Conservation (phyloP, 2,797 vertebrate genomes). For the Erethizon dorsatum region DNA sequence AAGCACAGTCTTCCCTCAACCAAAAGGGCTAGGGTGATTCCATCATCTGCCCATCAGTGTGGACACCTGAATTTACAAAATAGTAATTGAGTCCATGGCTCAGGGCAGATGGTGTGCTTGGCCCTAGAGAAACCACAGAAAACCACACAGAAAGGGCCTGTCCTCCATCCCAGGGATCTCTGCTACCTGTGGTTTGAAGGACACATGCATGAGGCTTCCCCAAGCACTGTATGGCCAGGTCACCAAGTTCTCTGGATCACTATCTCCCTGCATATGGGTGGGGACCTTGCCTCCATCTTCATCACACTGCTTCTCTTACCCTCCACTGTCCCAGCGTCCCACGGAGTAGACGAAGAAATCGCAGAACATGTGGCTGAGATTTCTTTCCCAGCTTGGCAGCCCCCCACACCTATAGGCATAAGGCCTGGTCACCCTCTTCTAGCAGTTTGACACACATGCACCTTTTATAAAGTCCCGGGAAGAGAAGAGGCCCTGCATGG, state of each 20-base stretch:
- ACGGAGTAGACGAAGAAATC: neutral
- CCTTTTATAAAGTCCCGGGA: neutral
- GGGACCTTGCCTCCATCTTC: neutral
- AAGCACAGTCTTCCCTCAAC: neutral
- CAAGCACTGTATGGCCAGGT: neutral
- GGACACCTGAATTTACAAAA: fast-evolving
- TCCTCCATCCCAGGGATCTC: neutral
- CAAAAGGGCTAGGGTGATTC: neutral
- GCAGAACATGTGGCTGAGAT: neutral
- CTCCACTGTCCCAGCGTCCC: neutral
- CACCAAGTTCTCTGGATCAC: neutral
- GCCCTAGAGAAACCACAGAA: neutral
- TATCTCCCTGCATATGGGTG: neutral
- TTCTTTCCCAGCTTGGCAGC: neutral
- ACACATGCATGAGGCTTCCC: fast-evolving
- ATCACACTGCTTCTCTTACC: neutral
- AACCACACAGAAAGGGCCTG: neutral
- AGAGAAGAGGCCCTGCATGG: neutral
- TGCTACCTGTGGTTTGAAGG: neutral
- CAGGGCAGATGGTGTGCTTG: neutral
- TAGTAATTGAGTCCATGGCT: fast-evolving
- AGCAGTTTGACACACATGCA: neutral
- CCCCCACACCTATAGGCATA: fast-evolving
- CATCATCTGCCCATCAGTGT: neutral
- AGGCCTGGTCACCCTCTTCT: neutral